phyloP scores from a whole-genome alignment of 2,113 vertebrate genomes.

The Sebastes fasciatus region DNA sequence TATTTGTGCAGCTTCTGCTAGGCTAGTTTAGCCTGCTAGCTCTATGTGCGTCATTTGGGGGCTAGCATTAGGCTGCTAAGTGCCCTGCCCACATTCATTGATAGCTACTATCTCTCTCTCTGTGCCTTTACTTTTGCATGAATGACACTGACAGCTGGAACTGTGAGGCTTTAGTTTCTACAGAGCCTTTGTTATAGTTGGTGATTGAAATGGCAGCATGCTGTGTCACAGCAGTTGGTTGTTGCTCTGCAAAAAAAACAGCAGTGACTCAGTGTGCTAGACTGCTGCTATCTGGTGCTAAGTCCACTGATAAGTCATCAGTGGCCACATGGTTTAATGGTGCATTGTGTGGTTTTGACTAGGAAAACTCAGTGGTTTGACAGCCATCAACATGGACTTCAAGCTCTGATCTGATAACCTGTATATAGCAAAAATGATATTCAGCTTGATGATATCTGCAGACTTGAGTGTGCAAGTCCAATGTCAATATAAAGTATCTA shows the following conservation, averaged over 20 bases:
- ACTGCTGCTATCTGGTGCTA: neutral
- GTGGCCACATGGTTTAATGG: constrained; percentile 16
- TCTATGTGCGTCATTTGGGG: constrained; percentile 76
- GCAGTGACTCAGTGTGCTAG: constrained; percentile 15
- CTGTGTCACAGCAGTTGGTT: neutral
- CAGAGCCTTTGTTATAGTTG: neutral
- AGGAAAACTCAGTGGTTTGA: neutral
- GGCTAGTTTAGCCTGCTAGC: constrained; percentile 65
- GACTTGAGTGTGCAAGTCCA: neutral
- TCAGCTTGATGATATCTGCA: constrained; percentile 2
- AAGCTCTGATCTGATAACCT: neutral
- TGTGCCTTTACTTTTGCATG: neutral
- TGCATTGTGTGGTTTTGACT: neutral
- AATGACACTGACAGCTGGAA: constrained; percentile 54
- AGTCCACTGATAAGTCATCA: neutral
- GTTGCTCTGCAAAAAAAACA: neutral
- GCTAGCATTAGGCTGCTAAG: constrained; percentile 42
- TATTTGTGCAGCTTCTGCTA: neutral
- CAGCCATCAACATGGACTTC: too few species aligned
- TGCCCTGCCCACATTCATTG: constrained; percentile 69
- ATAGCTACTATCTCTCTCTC: constrained; percentile 11
- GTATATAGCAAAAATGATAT: neutral
- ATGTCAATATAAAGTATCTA: constrained; percentile 41
- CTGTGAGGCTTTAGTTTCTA: neutral
- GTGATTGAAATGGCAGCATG: constrained; percentile 8